phyloP scores from a whole-genome alignment of 2,113 vertebrate species.

The Cynopterus brachyotis region DNA sequence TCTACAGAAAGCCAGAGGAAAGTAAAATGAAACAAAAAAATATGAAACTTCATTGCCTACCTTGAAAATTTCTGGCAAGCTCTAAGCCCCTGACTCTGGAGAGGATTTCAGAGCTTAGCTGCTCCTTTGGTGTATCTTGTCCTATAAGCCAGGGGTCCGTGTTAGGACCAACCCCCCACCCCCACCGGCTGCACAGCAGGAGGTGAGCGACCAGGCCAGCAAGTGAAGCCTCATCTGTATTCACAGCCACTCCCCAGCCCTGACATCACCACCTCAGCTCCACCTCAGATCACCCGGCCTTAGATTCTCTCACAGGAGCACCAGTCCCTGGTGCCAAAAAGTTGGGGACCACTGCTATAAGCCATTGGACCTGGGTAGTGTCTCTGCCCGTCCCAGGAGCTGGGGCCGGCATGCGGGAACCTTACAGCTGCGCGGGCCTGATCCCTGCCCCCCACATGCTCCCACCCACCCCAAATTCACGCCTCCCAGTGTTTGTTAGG shows the following conservation, averaged over 20 bases:
- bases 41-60: neutral
- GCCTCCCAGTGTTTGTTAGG: neutral
- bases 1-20: neutral
- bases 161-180: no score
- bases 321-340: no score
- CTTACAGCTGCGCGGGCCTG: neutral
- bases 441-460: no score
- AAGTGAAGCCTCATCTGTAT: no score
- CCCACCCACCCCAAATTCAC: no score
- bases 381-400: neutral
- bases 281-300: no score
- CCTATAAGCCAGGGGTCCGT: slow-evolving; percentile 28
- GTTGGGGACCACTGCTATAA: neutral
- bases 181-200: no score
- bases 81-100: slow-evolving; percentile 36
- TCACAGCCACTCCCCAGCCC: no score
- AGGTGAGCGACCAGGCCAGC: no score
- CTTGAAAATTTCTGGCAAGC: slow-evolving; percentile 22
- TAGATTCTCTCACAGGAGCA: no score
- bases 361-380: slow-evolving; percentile 53
- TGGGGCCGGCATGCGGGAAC: neutral
- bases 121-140: slow-evolving; percentile 51
- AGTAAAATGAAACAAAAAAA: neutral
- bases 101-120: slow-evolving; percentile 63
- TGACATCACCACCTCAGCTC: no score